Base-by-base conservation (phyloP, 2,113 vertebrate genomes). In the Psophia crepitans region DNA sequence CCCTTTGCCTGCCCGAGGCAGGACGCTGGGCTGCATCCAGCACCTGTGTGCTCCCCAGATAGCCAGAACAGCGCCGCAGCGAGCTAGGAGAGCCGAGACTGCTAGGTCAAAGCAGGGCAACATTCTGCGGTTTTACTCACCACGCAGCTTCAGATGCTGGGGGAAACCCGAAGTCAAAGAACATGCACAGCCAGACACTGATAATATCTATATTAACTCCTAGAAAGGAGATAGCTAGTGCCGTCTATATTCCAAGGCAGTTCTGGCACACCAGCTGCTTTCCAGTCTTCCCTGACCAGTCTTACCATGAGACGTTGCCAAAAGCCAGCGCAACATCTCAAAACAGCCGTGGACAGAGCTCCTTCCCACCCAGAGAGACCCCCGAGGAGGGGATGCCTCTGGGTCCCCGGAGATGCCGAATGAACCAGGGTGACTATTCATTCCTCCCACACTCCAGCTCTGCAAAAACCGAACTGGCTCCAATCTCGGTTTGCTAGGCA, bases 381-480 rank as follows among this genome's bases (percentile, higher is more conserved):
- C 48, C 27, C 0, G 5, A 53, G 64, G 78, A 26, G 27, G 84
- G 41, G 61, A 23, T 33, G 30, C 18, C 65, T 69, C 58, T 7
- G 30, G 46, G 39, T 27, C 49, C 39, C 44, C 11, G 8, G 58
- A 64, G 56, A 35, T 1, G 4, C 28, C 0, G 1, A 32, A 35
- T 0, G 13, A 64, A 28, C 39, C 1, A 0, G 6, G 35, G 51
- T 60, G 41, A 48, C 48, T 14, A 6, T 3, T 84, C 64, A 13
- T 32, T 32, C 71, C 57, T 85, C 41, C 41, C 61, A 44, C 46
- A 5, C 18, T 46, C 15, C 64, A 70, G 19, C 39, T 46, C 65
- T 39, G 49, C 54, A 78, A 26, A 51, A 24, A 9, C 20, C 7
- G 41, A 61, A 33, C 70, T 11, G 56, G 44, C 65, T 92, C 21